phyloP scores from a whole-genome alignment of 2,797 vertebrate genomes.

The Melanogrammus aeglefinus region DNA sequence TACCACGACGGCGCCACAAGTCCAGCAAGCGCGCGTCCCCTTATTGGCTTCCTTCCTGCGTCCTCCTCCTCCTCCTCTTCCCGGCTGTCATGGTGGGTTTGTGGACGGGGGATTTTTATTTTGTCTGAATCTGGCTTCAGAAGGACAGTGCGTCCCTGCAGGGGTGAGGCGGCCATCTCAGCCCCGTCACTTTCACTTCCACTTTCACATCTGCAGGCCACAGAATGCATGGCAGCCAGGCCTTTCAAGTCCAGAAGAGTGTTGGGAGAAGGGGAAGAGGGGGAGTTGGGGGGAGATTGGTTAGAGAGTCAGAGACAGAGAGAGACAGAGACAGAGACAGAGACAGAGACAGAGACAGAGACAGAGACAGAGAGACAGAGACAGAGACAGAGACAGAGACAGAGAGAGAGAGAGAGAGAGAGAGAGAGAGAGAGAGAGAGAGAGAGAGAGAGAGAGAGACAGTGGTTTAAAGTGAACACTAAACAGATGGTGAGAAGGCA shows the following conservation, averaged over 20 bases:
- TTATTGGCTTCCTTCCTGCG: neutral
- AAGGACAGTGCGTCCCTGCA: conserved; percentile 50
- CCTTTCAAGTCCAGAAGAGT: conserved; percentile 24
- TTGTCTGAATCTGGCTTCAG: conserved; percentile 42
- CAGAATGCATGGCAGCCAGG: conserved; percentile 22
- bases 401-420: too few relatives aligned
- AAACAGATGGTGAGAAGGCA: too few relatives aligned
- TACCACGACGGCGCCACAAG: too few relatives aligned
- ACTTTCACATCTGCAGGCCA: conserved; percentile 44
- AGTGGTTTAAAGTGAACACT: too few relatives aligned
- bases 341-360: too few relatives aligned
- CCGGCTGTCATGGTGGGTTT: conserved; percentile 56
- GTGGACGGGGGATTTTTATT: conserved; percentile 47
- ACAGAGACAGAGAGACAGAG: too few relatives aligned
- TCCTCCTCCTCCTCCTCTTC: conserved; percentile 9
- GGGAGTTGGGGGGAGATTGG: neutral
- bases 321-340: too few relatives aligned
- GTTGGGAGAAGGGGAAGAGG: conserved; percentile 12
- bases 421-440: neutral
- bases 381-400: neutral
- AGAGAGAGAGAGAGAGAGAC: too few relatives aligned
- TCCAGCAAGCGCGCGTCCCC: neutral
- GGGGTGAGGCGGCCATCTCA: conserved; percentile 41
- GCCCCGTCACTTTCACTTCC: conserved; percentile 57
- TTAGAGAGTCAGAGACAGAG: neutral